phyloP scores from a whole-genome alignment of 1,140 invertebrate species.

The Habropoda laboriosa region DNA sequence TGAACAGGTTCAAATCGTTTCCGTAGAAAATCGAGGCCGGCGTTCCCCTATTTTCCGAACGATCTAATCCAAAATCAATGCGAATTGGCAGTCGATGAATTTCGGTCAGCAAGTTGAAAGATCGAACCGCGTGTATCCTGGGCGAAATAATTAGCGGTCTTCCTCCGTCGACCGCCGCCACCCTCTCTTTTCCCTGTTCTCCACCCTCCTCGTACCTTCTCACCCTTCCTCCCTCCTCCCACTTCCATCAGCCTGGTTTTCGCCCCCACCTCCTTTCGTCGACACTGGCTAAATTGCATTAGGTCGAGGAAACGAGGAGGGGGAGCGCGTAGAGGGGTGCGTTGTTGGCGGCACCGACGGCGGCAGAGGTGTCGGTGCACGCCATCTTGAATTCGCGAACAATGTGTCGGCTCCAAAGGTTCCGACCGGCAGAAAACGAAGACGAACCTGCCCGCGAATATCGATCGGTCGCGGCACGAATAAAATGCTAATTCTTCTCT shows the following conservation, averaged over 20 bases:
- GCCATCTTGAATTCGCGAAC: conserved; percentile 61
- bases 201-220: not conserved
- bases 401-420: conserved; percentile 53
- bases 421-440: conserved; percentile 45
- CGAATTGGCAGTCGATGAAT: not conserved
- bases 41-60: conserved; percentile 16
- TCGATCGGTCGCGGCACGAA: conserved; percentile 43
- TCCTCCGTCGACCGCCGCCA: conserved; percentile 76
- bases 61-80: conserved; percentile 37
- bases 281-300: conserved; percentile 57
- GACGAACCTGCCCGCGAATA: conserved; percentile 51
- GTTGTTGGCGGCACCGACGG: conserved; percentile 26
- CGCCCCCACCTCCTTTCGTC: conserved; percentile 21
- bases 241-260: no score
- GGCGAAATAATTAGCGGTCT: conserved; percentile 54
- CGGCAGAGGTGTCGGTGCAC: conserved; percentile 39
- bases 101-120: not conserved
- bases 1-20: no score
- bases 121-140: conserved; percentile 3
- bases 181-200: conserved; percentile 65
- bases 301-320: conserved; percentile 19
- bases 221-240: not conserved
- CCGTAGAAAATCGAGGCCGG: no score
- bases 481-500: conserved; percentile 54
- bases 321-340: not conserved